These are phyloP conservation scores for Anagrus nilaparvatae DNA, from an alignment of 1,140 invertebrate genomes.

Conservation along the genomic window DNA sequence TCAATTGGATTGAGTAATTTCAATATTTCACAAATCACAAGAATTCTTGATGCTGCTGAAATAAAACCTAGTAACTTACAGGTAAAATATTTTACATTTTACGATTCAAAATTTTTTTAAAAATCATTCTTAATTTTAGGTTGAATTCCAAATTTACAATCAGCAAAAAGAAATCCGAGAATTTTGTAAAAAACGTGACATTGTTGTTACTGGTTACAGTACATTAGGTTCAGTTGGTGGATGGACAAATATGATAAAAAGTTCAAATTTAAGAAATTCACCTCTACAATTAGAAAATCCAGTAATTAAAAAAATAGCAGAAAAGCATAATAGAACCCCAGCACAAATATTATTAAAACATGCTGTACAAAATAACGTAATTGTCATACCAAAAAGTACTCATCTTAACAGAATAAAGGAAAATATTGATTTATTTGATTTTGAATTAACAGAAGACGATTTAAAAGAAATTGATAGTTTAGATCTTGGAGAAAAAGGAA, in stretches of 20 bases:
- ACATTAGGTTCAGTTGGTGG: constrained; percentile 64
- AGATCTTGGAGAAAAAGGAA: constrained; percentile 43
- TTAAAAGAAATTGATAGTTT: constrained; percentile 40
- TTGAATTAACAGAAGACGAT: constrained; percentile 43
- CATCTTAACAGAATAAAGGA: constrained; percentile 56
- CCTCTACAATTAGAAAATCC: constrained; percentile 60
- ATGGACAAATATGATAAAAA: constrained; percentile 27
- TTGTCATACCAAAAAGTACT: constrained; percentile 77
- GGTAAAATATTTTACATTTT: no score
- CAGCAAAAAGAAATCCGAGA: constrained; percentile 67
- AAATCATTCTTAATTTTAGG: constrained; percentile 35
- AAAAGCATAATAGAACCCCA: constrained; percentile 55
- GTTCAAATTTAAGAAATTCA: constrained; percentile 40
- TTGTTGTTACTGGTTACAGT: constrained; percentile 71
- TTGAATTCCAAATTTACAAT: constrained; percentile 74
- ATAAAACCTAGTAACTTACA: no score
- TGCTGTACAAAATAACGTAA: constrained; percentile 58
- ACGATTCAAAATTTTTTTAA: no score
- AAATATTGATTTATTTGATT: constrained; percentile 53
- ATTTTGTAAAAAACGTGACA: constrained; percentile 60
- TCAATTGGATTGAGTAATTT: no score
- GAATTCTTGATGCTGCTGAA: no score
- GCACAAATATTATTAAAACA: constrained; percentile 72
- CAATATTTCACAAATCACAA: no score
- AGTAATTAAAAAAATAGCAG: constrained; percentile 56